These are phyloP conservation scores for Pogona vitticeps DNA, from an alignment of 2,113 vertebrate species.

Conservation along the genomic window DNA sequence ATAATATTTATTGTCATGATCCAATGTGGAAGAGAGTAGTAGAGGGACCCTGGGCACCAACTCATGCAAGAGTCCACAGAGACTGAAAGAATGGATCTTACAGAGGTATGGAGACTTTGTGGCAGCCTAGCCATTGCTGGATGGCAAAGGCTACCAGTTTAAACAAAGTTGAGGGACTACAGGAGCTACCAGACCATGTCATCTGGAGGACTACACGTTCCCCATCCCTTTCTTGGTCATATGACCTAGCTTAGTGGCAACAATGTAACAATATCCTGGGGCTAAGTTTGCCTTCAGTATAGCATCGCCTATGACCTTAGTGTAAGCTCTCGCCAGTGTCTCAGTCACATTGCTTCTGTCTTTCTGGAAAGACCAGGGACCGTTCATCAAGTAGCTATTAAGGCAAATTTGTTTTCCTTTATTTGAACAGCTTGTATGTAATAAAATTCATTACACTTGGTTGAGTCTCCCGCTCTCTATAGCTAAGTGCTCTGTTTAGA, in stretches of 20 bases:
- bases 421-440: conserved; percentile 58
- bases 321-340: not conserved
- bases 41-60: not conserved
- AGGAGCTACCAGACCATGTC: not conserved
- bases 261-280: too few species aligned
- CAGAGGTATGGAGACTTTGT: not conserved
- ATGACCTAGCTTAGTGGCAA: not conserved
- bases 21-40: not conserved
- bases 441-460: conserved; percentile 51
- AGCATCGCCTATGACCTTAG: not conserved
- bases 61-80: not conserved
- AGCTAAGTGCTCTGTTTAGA: conserved; percentile 25
- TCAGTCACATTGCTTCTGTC: not conserved
- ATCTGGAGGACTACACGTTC: not conserved
- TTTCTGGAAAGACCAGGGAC: conserved; percentile 11
- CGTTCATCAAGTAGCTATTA: conserved; percentile 49
- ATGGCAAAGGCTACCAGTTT: not conserved
- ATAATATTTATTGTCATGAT: not conserved
- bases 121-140: not conserved
- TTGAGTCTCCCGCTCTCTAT: conserved; percentile 35
- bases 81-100: too few species aligned
- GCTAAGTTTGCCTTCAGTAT: not conserved
- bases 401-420: conserved; percentile 57
- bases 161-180: not conserved
- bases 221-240: not conserved